Percentiles rank a stretch among this genome's conserved stretches.
These are phyloP conservation scores for Rhaphigaster nebulosa DNA, from an alignment of 2,888 invertebrate species.

Conservation along the genomic window DNA sequence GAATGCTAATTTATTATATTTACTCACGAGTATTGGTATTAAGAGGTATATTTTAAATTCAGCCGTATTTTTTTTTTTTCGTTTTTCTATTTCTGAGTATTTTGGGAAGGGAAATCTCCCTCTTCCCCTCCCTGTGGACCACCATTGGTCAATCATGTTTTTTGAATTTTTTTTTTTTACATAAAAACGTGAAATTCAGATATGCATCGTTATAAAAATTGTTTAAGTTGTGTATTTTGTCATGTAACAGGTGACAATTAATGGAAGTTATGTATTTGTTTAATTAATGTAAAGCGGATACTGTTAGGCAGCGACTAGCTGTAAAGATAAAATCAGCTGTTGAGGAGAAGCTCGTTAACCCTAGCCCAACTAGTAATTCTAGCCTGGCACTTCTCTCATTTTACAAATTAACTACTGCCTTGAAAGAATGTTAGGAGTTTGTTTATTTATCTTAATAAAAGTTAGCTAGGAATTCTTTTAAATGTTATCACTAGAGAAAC, in stretches of 20 bases:
- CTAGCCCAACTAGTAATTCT: neutral
- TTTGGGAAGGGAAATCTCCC: no score
- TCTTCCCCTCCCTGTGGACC: no score
- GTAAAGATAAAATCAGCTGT: conserved; percentile 26
- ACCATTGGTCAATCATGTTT: no score
- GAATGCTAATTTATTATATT: no score
- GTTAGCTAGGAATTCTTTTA: neutral
- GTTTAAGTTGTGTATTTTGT: neutral
- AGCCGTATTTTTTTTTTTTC: no score
- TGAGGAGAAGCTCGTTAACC: conserved; percentile 14
- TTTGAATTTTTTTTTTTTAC: no score
- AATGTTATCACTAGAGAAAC: neutral
- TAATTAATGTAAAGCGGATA: conserved; percentile 34
- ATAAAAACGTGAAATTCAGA: no score
- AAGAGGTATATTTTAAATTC: no score
- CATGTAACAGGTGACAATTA: neutral
- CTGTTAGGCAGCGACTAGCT: conserved; percentile 35
- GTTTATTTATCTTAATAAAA: neutral
- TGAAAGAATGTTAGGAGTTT: neutral
- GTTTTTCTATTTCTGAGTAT: no score
- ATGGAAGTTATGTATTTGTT: conserved; percentile 16
- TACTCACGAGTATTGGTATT: no score
- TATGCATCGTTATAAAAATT: neutral
- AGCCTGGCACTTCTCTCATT: neutral
- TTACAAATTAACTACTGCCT: conserved; percentile 24